A percentile compares a stretch with the other conserved stretches of the same genome.
Evolutionary conservation across 2,888 invertebrate species (phyloP).

Genomic region (Andrena minutula): DNA sequence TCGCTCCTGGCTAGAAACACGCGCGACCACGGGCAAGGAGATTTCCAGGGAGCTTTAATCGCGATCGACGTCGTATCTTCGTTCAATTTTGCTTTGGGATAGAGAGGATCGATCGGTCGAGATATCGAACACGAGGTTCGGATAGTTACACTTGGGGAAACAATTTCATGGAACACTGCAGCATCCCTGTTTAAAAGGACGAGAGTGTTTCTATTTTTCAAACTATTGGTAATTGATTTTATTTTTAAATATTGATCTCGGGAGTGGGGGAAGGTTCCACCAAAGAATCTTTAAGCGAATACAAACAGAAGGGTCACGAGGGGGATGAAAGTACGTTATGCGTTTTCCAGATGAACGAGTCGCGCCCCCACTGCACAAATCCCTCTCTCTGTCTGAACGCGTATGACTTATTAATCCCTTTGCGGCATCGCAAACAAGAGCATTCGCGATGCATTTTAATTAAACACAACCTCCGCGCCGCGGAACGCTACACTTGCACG

Average conservation of each 20-base stretch:
- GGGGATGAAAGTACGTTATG: background rate
- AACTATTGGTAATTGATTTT: background rate
- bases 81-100: background rate
- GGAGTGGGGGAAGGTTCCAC: background rate
- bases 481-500: slow-evolving; percentile 47
- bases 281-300: slow-evolving; percentile 8
- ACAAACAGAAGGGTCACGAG: slow-evolving; percentile 5
- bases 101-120: background rate
- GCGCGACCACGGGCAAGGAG: slow-evolving; percentile 17
- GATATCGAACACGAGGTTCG: no score
- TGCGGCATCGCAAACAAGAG: slow-evolving; percentile 62
- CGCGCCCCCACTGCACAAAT: slow-evolving; percentile 29
- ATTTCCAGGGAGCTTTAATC: slow-evolving; percentile 18
- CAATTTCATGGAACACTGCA: no score
- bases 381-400: slow-evolving; percentile 29
- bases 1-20: slow-evolving; percentile 33
- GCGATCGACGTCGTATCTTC: background rate
- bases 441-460: slow-evolving; percentile 69
- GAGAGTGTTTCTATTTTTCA: background rate
- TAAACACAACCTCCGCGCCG: slow-evolving; percentile 61
- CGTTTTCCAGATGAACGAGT: slow-evolving; percentile 31
- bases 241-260: background rate
- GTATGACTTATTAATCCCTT: slow-evolving; percentile 72
- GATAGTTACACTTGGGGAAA: no score
- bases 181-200: no score